phyloP scores from a whole-genome alignment of 2,113 vertebrate genomes.

The Cochlearius cochlearius region DNA sequence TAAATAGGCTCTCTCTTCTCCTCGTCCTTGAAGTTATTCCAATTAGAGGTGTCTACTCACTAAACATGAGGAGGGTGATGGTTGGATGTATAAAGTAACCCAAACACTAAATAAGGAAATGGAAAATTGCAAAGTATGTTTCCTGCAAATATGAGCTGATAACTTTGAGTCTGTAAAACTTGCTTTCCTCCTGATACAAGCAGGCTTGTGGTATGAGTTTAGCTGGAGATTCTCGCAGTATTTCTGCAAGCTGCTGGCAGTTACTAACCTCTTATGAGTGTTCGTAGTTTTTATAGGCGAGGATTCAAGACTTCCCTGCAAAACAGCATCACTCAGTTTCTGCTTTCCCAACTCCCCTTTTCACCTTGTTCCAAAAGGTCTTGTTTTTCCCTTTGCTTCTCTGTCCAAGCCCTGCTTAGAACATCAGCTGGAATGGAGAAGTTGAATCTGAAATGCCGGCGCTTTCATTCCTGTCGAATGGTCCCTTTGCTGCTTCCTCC shows the following conservation, averaged over 20 bases:
- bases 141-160: background rate
- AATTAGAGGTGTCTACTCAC: background rate
- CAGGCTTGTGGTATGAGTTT: background rate
- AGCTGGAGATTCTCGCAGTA: background rate
- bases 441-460: background rate
- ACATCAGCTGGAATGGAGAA: background rate
- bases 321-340: background rate
- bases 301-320: constrained; percentile 2
- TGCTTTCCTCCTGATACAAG: background rate
- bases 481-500: background rate
- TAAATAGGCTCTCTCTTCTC: background rate
- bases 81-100: background rate
- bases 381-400: background rate
- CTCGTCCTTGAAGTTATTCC: background rate
- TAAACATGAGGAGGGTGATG: background rate
- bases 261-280: background rate
- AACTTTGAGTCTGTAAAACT: background rate
- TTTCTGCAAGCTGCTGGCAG: background rate
- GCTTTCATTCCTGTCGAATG: background rate
- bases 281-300: background rate
- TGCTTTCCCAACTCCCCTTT: constrained; percentile 2
- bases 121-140: background rate
- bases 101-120: background rate
- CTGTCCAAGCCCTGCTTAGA: background rate
- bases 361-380: background rate